Evolutionary conservation across 2,113 vertebrate genomes (phyloP), one percentile per base, ranked within the genome.

Genomic region (Tetraodon nigroviridis): DNA sequence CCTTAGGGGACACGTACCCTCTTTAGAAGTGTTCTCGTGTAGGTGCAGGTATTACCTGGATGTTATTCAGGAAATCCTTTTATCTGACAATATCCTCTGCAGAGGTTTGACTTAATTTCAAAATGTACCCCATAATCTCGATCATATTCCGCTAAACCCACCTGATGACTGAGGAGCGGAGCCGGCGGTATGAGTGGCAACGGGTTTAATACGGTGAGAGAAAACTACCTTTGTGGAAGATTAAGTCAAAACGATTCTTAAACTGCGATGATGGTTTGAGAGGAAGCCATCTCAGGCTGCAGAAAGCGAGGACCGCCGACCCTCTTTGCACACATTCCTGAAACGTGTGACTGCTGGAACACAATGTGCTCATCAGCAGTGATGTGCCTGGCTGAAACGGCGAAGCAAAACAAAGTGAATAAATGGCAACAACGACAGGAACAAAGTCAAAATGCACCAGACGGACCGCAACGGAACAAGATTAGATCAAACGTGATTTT

Each of bases 1-100:
- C 84, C 83, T 67, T 32, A 59, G 82, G 86, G 73, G 68, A 75
- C 73, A 55, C 61, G 59, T 74, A 72, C 58, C 55, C 62, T 59
- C 78, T 69, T 83, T 51, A 82, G 79, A 84, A 73, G 81, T 78
- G 63, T 77, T 80, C 69, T 45, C 0, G 44, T 79, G 79, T 80
- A 78, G 72, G 81, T 80, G 73, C 21, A 59, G 69, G 76, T 65
- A 84, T 87, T 86, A 79, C 73, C 37, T 73, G 73, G 82, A 76
- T 81, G 67, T 75, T 78, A 82, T 73, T 78, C 59, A 75, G 82
- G 84, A 84, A 83, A 80, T 86, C 82, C 83, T 88, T 87, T 87
- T 80, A 88, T 84, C 83, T 84, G 21, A 47, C 52, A 21, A 77
- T 75, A 82, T 82, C 69, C 60, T 41, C 66, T 32, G 58, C n/a